Percentiles rank a stretch among this genome's conserved stretches.
Conservation (phyloP, 2,888 invertebrate species). For the Thecocarcelia acutangulata region DNA sequence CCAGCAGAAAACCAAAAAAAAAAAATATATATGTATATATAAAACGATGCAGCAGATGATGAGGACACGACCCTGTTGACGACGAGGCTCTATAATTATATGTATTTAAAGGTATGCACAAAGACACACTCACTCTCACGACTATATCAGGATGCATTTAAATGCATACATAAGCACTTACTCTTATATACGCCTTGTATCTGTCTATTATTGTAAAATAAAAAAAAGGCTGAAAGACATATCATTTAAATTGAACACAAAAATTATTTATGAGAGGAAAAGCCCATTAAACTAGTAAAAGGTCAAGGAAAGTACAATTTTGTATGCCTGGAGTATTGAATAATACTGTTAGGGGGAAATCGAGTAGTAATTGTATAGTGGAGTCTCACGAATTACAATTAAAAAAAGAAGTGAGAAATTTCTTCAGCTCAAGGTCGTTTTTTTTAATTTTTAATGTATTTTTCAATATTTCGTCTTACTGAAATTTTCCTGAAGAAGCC, state of each 20-base stretch:
- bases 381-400: too few relatives aligned
- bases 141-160: background rate
- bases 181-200: too few relatives aligned
- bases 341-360: too few relatives aligned
- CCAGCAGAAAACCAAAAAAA: constrained; percentile 2
- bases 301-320: constrained; percentile 41
- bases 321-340: too few relatives aligned
- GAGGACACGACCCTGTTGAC: background rate
- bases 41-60: constrained; percentile 14
- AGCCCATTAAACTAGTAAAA: constrained; percentile 20
- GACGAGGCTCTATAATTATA: constrained; percentile 61
- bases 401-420: too few relatives aligned
- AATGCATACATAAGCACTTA: background rate
- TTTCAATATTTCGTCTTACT: too few relatives aligned
- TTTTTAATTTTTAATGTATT: too few relatives aligned
- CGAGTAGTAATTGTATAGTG: too few relatives aligned
- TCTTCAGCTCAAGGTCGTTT: too few relatives aligned
- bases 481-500: too few relatives aligned
- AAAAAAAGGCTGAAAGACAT: constrained; percentile 26
- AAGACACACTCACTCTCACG: background rate
- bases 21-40: too few relatives aligned
- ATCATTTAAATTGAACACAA: constrained; percentile 52
- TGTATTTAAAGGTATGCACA: constrained; percentile 42
- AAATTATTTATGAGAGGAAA: constrained; percentile 41
- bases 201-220: constrained; percentile 11